These are phyloP conservation scores for Drosophila bocqueti DNA, from an alignment of 1,140 invertebrate genomes.

Conservation along the genomic window DNA sequence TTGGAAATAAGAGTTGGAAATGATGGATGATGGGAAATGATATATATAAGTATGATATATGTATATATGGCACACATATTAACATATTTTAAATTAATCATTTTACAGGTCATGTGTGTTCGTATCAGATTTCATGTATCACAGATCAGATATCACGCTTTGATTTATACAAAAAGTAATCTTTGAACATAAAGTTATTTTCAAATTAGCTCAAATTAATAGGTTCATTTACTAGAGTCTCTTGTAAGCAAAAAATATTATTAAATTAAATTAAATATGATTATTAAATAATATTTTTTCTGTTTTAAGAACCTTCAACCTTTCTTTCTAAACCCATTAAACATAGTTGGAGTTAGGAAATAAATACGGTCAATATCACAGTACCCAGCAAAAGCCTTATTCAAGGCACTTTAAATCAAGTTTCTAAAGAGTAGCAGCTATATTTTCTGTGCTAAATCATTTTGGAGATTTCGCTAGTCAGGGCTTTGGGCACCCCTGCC, in stretches of 20 bases:
- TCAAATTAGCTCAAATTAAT: not conserved
- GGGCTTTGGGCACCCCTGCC: not conserved
- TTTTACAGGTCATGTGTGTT: not conserved
- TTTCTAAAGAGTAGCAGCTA: not conserved
- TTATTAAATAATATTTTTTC: not conserved
- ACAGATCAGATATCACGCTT: not conserved
- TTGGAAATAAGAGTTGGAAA: constrained; percentile 16
- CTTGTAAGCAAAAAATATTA: not conserved
- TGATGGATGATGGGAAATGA: not conserved
- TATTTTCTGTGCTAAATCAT: no score
- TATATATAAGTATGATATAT: not conserved
- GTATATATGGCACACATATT: not conserved
- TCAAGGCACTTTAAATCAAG: not conserved
- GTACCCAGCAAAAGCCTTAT: no score
- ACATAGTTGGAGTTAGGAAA: not conserved
- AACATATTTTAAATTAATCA: not conserved
- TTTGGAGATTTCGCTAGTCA: no score
- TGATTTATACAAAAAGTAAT: not conserved
- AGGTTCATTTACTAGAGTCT: not conserved
- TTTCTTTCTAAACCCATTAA: not conserved
- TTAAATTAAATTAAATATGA: not conserved
- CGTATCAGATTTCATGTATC: not conserved
- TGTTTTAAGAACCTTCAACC: not conserved
- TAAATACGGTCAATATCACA: not conserved
- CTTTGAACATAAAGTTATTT: not conserved